phyloP scores from a whole-genome alignment of 1,140 invertebrate genomes.

The Drosophila bipectinata region DNA sequence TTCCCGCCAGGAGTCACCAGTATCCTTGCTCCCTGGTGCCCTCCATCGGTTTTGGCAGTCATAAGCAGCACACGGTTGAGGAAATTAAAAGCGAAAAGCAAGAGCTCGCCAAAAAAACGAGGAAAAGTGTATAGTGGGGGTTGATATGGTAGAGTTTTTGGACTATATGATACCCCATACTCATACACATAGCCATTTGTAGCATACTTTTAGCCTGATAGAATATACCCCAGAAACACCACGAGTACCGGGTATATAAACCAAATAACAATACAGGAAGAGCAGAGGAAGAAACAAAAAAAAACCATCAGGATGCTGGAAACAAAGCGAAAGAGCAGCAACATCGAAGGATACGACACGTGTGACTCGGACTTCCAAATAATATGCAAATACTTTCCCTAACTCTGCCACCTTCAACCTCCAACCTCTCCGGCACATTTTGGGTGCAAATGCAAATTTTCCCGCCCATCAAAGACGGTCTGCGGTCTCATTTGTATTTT shows the following conservation, averaged over 20 bases:
- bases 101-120: constrained; percentile 14
- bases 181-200: background rate
- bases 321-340: constrained; percentile 28
- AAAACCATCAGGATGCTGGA: constrained; percentile 29
- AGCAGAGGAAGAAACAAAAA: constrained; percentile 6
- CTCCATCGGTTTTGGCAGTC: constrained; percentile 51
- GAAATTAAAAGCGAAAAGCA: constrained; percentile 77
- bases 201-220: background rate
- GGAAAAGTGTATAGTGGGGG: constrained; percentile 9
- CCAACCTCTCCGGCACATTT: background rate
- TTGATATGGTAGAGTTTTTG: background rate
- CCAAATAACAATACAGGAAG: constrained; percentile 36
- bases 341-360: constrained; percentile 34
- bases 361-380: constrained; percentile 69
- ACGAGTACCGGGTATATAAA: background rate
- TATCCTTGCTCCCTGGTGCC: constrained; percentile 12
- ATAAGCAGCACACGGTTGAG: constrained; percentile 69
- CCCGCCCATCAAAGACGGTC: constrained; percentile 35
- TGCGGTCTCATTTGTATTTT: constrained; percentile 67
- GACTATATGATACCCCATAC: background rate
- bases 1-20: background rate
- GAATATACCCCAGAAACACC: background rate
- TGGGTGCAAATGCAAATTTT: constrained; percentile 60
- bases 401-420: constrained; percentile 23
- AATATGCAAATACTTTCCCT: constrained; percentile 76